Evolutionary conservation across 1,140 invertebrate genomes (phyloP).

Genomic region (Sitobion miscanthi): DNA sequence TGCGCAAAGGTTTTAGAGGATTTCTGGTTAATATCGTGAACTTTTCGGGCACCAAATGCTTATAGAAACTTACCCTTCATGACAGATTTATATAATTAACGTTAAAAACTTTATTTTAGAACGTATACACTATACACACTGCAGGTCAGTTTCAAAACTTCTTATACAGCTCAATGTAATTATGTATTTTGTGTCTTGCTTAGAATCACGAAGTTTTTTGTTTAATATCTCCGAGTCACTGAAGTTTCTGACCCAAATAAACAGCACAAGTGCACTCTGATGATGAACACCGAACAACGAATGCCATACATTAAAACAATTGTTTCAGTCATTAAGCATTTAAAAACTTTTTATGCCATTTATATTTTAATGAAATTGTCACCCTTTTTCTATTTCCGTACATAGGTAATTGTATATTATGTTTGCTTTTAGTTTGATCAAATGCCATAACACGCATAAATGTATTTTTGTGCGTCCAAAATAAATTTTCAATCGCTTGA

Average conservation of each 20-base stretch:
- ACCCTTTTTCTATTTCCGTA: not conserved
- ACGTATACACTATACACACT: not conserved
- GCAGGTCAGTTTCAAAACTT: slow-evolving; percentile 36
- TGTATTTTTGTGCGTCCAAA: not conserved
- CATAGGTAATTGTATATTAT: too few relatives aligned
- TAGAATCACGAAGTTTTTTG: slow-evolving; percentile 30
- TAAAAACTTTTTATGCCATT: not conserved
- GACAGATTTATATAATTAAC: slow-evolving; percentile 48
- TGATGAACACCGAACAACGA: slow-evolving; percentile 40
- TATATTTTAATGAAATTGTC: slow-evolving; percentile 2
- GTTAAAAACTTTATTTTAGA: slow-evolving; percentile 39
- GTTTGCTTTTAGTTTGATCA: not conserved
- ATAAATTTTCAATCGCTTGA: not conserved
- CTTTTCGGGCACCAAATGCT: slow-evolving; percentile 29
- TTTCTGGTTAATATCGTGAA: slow-evolving; percentile 28
- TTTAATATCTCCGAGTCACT: slow-evolving; percentile 39
- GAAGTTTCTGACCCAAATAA: slow-evolving; percentile 32
- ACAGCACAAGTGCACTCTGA: slow-evolving; percentile 35
- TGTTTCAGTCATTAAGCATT: slow-evolving; percentile 2
- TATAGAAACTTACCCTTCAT: slow-evolving; percentile 29
- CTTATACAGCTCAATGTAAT: slow-evolving; percentile 39
- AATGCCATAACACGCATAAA: not conserved
- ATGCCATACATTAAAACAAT: slow-evolving; percentile 27
- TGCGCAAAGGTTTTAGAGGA: slow-evolving; percentile 6
- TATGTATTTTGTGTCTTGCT: slow-evolving; percentile 31